phyloP scores from a whole-genome alignment of 2,113 vertebrate genomes.

The Sterrhoptilus dennistouni region DNA sequence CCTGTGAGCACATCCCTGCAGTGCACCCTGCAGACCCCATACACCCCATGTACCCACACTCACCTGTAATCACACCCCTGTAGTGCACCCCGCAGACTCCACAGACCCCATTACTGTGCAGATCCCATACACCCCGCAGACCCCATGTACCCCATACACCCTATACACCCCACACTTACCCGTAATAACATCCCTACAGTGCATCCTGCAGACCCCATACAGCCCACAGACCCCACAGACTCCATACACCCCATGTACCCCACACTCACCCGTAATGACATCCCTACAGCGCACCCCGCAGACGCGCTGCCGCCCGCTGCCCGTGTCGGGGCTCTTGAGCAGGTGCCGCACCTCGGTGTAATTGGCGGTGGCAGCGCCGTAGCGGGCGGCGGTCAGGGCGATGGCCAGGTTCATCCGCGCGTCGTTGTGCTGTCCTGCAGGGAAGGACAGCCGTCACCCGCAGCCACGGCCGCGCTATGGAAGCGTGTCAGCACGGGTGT shows the following conservation, averaged over 20 bases:
- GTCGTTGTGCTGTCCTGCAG: slow-evolving; percentile 93
- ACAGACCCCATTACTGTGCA: neutral
- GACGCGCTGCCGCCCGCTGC: slow-evolving; percentile 71
- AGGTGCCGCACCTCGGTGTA: slow-evolving; percentile 89
- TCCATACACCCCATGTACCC: neutral
- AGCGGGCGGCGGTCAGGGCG: slow-evolving; percentile 93
- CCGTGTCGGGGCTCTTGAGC: slow-evolving; percentile 81
- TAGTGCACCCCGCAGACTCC: neutral
- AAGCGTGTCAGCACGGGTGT: slow-evolving; percentile 88
- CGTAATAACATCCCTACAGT: neutral
- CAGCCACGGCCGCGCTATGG: slow-evolving; percentile 73
- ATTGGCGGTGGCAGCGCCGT: slow-evolving; percentile 92
- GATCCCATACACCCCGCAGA: no score
- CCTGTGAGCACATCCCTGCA: neutral
- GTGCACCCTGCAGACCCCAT: neutral
- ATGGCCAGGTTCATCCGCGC: slow-evolving; percentile 94
- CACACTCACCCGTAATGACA: accelerated
- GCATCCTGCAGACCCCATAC: neutral
- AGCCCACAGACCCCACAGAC: neutral
- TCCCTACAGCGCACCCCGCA: slow-evolving; percentile 75
- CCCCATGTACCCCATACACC: neutral
- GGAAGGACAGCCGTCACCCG: slow-evolving; percentile 91
- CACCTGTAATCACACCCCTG: neutral
- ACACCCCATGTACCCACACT: neutral
- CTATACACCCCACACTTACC: neutral